A percentile compares a stretch with the other conserved stretches of the same genome.
Evolutionary conservation across 2,113 vertebrate species (phyloP).

Genomic region (Thinocorus orbignyianus): DNA sequence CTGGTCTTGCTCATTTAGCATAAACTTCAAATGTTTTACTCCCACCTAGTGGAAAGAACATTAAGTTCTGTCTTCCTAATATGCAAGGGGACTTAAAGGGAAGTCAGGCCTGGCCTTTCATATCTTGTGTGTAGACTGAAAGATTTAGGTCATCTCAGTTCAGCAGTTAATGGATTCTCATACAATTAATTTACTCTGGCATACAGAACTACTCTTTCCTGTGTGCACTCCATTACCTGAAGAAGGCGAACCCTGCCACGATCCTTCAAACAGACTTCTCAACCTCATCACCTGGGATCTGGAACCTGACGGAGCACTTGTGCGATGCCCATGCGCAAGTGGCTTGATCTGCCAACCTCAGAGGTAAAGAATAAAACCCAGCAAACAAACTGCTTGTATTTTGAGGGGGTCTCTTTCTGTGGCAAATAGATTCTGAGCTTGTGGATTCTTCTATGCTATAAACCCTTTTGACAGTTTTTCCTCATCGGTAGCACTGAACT

Average conservation of each 20-base stretch:
- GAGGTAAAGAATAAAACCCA: conserved; percentile 70
- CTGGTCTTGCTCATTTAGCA: not conserved
- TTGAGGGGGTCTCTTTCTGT: not conserved
- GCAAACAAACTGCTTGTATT: not conserved
- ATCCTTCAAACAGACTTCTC: conserved; percentile 81
- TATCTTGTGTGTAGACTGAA: not conserved
- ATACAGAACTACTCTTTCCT: conserved; percentile 85
- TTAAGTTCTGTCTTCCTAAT: not conserved
- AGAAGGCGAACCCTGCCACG: conserved; percentile 84
- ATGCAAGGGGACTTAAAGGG: not conserved
- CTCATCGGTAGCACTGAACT: not conserved
- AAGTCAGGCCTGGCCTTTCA: not conserved
- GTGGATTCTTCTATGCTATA: not conserved
- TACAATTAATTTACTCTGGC: not conserved
- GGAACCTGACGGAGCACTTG: conserved; percentile 78
- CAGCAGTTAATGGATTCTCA: not conserved
- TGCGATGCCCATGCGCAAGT: conserved; percentile 86
- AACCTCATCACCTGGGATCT: conserved; percentile 88
- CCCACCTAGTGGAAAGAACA: not conserved
- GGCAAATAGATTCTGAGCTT: not conserved
- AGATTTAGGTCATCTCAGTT: not conserved
- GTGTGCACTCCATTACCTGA: conserved; percentile 87
- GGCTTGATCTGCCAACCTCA: conserved; percentile 87
- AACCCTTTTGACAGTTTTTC: not conserved
- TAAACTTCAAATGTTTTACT: not conserved